Percentiles rank a stretch among this genome's conserved stretches.
Conservation (phyloP, 1,140 invertebrate species). For the Colletes gigas region DNA sequence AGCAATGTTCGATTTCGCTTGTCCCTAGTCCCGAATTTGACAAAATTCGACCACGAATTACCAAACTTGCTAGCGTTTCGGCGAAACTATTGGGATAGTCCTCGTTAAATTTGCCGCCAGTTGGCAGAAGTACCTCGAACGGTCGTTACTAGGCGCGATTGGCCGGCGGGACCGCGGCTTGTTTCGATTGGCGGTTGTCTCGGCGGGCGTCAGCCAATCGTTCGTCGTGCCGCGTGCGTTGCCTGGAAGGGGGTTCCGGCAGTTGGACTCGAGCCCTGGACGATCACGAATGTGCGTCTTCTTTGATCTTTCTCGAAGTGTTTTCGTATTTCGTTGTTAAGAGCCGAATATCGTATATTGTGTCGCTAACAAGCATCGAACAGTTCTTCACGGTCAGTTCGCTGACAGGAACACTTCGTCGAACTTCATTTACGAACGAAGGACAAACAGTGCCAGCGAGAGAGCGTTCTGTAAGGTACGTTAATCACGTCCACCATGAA, state of each 20-base stretch:
- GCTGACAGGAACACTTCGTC: neutral
- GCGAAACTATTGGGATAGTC: neutral
- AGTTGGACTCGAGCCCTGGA: slow-evolving; percentile 66
- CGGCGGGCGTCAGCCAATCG: slow-evolving; percentile 48
- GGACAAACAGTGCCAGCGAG: slow-evolving; percentile 8
- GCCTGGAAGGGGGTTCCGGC: slow-evolving; percentile 55
- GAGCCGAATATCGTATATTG: slow-evolving; percentile 12
- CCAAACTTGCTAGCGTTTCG: too few relatives aligned
- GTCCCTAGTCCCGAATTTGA: too few relatives aligned
- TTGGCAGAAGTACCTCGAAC: slow-evolving; percentile 33
- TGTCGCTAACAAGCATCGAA: neutral
- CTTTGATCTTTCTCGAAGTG: slow-evolving; percentile 19
- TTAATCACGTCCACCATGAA: slow-evolving; percentile 50
- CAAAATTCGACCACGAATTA: too few relatives aligned
- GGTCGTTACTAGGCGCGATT: slow-evolving; percentile 27
- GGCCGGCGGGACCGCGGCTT: slow-evolving; percentile 1
- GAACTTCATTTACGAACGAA: neutral
- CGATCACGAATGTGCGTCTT: slow-evolving; percentile 49
- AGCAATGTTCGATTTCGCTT: too few relatives aligned
- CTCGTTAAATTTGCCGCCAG: slow-evolving; percentile 39
- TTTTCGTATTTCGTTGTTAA: slow-evolving; percentile 11
- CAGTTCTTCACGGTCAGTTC: neutral
- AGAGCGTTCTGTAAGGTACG: slow-evolving; percentile 57
- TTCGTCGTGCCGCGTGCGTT: slow-evolving; percentile 20
- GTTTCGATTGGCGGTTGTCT: slow-evolving; percentile 30